Percentiles rank a stretch among this genome's conserved stretches.
phyloP scores from a whole-genome alignment of 1,140 invertebrate genomes.

The Eumaeus atala region DNA sequence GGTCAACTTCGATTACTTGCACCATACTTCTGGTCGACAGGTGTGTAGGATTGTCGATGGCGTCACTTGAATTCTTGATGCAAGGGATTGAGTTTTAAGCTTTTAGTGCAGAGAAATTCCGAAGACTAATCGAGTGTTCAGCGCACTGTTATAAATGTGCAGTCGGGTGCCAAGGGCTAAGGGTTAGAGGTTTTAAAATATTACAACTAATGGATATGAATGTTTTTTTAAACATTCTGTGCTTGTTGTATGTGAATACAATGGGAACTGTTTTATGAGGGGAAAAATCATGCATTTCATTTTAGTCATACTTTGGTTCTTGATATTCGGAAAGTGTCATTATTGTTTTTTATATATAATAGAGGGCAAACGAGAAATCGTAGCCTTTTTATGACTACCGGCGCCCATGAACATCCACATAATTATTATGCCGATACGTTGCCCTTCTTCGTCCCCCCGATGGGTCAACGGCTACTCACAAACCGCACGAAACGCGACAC shows the following conservation, averaged over 20 bases:
- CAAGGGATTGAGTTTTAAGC: conserved; percentile 57
- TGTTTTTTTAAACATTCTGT: neutral
- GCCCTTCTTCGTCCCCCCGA: too few relatives aligned
- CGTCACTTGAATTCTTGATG: conserved; percentile 64
- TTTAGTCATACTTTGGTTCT: too few relatives aligned
- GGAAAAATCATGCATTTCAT: too few relatives aligned
- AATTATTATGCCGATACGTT: too few relatives aligned
- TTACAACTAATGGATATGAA: conserved; percentile 8
- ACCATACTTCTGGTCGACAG: conserved; percentile 36
- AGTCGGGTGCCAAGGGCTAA: neutral
- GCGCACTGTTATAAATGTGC: conserved; percentile 11
- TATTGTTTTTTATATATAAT: too few relatives aligned
- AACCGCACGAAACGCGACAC: too few relatives aligned
- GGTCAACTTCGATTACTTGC: conserved; percentile 19
- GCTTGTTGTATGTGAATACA: conserved; percentile 3
- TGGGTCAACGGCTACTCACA: too few relatives aligned
- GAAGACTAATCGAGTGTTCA: conserved; percentile 36
- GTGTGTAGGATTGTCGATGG: conserved; percentile 57
- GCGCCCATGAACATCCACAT: too few relatives aligned
- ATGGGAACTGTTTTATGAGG: conserved; percentile 5
- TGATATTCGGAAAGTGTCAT: too few relatives aligned
- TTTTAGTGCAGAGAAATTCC: conserved; percentile 42
- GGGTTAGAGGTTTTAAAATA: conserved; percentile 6
- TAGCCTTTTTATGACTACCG: too few relatives aligned
- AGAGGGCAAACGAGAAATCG: too few relatives aligned